phyloP scores from a whole-genome alignment of 1,140 invertebrate genomes.

The Ephestia elutella region DNA sequence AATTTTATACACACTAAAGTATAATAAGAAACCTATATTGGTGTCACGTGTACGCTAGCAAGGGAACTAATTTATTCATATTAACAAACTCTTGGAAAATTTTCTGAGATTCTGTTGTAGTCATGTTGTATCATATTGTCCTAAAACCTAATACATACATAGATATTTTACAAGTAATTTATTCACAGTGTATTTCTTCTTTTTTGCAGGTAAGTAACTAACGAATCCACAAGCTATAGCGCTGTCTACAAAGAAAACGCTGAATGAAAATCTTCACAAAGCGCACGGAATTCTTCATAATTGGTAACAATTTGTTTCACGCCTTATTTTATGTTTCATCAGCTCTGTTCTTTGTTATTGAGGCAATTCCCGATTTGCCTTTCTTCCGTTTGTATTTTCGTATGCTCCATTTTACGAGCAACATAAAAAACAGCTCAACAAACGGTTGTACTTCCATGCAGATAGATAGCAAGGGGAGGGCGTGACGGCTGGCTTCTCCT shows the following conservation, averaged over 20 bases:
- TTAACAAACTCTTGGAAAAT: neutral
- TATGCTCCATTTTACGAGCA: slow-evolving; percentile 35
- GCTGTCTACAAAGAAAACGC: neutral
- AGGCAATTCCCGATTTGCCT: slow-evolving; percentile 25
- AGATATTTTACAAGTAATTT: too few species aligned
- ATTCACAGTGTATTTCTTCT: slow-evolving; percentile 13
- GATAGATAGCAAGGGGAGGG: slow-evolving; percentile 15
- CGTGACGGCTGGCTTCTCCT: slow-evolving; percentile 19
- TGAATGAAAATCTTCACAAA: neutral
- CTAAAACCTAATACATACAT: too few species aligned
- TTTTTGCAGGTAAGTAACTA: slow-evolving; percentile 36
- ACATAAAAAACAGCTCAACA: slow-evolving; percentile 36
- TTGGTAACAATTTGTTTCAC: slow-evolving; percentile 24
- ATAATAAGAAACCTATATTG: too few species aligned
- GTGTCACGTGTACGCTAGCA: neutral
- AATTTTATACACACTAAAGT: too few species aligned
- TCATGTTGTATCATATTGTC: too few species aligned
- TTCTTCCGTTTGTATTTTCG: slow-evolving; percentile 28
- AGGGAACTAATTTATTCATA: neutral
- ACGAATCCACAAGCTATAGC: neutral
- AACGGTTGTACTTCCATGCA: slow-evolving; percentile 20
- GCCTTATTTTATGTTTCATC: slow-evolving; percentile 20
- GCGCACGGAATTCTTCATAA: slow-evolving; percentile 10
- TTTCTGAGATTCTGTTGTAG: neutral
- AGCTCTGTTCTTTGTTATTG: slow-evolving; percentile 25